Percentiles rank a stretch among this genome's conserved stretches.
phyloP scores from a whole-genome alignment of 2,888 invertebrate genomes.

The Caenorhabditis doughertyi region DNA sequence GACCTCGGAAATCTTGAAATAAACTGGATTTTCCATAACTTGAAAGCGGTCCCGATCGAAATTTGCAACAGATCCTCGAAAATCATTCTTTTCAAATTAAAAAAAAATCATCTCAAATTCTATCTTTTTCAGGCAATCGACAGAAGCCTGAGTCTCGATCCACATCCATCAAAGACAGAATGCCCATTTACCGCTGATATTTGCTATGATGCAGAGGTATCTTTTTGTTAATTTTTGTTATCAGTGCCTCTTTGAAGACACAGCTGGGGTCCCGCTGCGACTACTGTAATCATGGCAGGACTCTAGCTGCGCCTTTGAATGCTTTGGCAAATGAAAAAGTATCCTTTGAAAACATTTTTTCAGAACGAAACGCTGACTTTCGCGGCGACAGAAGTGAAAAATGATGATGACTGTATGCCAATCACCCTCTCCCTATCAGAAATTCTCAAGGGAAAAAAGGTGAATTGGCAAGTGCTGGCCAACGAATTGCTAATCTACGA shows the following conservation, averaged over 20 bases:
- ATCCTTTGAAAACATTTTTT: too few species aligned
- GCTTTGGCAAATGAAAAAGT: too few species aligned
- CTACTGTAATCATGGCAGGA: too few species aligned
- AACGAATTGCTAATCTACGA: constrained; percentile 66
- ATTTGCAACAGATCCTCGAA: too few species aligned
- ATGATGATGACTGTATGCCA: constrained; percentile 18
- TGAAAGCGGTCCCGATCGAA: too few species aligned
- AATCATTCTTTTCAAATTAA: not conserved
- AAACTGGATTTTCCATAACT: too few species aligned
- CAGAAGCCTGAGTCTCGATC: constrained; percentile 67
- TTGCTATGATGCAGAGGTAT: constrained; percentile 71
- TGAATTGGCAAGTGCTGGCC: constrained; percentile 72
- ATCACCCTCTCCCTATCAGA: constrained; percentile 71
- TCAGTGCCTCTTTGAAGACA: too few species aligned
- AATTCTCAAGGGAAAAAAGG: constrained; percentile 16
- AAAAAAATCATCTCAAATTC: not conserved
- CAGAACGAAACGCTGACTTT: constrained; percentile 64
- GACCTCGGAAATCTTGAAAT: too few species aligned
- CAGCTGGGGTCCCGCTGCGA: too few species aligned
- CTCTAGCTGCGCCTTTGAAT: too few species aligned
- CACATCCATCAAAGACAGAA: constrained; percentile 74
- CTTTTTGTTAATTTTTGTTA: too few species aligned
- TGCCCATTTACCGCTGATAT: constrained; percentile 79
- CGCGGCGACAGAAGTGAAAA: not conserved
- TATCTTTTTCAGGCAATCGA: constrained; percentile 58